Percentiles rank a stretch among this genome's conserved stretches.
phyloP scores from a whole-genome alignment of 2,888 invertebrate species.

The Desoria tigrina region DNA sequence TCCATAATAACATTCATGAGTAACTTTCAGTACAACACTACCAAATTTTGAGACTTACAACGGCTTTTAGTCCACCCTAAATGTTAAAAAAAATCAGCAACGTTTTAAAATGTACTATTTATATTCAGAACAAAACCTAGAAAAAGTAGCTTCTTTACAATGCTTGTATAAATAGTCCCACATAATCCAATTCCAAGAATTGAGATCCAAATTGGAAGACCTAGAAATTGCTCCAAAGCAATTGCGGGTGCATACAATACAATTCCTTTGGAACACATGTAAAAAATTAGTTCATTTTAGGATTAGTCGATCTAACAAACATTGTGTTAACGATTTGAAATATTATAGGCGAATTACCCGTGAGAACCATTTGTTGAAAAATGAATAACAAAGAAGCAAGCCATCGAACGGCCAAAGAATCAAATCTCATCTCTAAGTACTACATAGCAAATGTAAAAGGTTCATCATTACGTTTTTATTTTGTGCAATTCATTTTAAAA shows the following conservation, averaged over 20 bases:
- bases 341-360: too few relatives aligned
- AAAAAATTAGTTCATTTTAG: too few relatives aligned
- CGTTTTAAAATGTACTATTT: background rate
- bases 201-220: conserved; percentile 30
- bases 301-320: too few relatives aligned
- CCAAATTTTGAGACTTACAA: too few relatives aligned
- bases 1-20: too few relatives aligned
- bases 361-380: conserved; percentile 23
- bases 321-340: too few relatives aligned
- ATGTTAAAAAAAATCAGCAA: background rate
- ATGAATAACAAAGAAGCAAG: conserved; percentile 31
- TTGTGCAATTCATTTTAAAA: too few relatives aligned
- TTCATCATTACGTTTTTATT: background rate
- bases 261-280: too few relatives aligned
- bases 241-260: conserved; percentile 25
- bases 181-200: conserved; percentile 37
- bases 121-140: background rate
- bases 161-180: conserved; percentile 34
- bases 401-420: conserved; percentile 27
- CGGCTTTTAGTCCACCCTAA: conserved; percentile 46
- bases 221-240: conserved; percentile 31
- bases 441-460: conserved; percentile 7
- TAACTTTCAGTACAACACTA: too few relatives aligned
- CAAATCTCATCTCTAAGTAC: conserved; percentile 38
- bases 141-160: too few relatives aligned